Evolutionary conservation across 2,113 vertebrate genomes (phyloP), one percentile per base, ranked within the genome.

Genomic region (Leptobrachium ailaonicum): DNA sequence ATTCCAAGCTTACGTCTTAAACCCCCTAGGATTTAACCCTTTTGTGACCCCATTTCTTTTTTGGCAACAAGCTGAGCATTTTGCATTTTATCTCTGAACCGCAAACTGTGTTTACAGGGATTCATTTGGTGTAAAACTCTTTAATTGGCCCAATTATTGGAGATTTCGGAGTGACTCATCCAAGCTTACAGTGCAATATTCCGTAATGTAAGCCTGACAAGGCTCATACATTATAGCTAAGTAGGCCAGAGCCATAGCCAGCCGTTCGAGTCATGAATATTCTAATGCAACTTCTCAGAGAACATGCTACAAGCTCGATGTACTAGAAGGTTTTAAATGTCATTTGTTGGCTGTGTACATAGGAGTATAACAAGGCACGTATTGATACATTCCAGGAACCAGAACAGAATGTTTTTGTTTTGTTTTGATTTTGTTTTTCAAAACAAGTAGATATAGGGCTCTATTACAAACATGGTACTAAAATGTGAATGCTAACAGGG

Each of bases 71-170:
- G 8, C 4, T 4, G 47, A 50, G 47, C 8, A 50, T 69, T 77
- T 50, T 32, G 41, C 5, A 14, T 69, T 69, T 69, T 77, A 77
- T 77, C 50, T 77, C 8, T 58, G 50, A 69, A 69, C 47, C 53
- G 43, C 66, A 70, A 60, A 54, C 42, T 60, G 76, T 77, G 50
- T 71, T 13, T 70, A 62, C 66, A 10, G 42, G 76, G 54, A 77
- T 77, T 77, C 66, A 63, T 77, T 77, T 67, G 54, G 41, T 62
- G 75, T 77, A 77, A 77, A 77, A 64, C 47, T 77, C 60, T 77
- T 77, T 71, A 77, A 77, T 77, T 77, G 76, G 54, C 13, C 54
- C 66, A 70, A 77, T 77, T 77, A 77, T 77, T 77, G 53, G 67
- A 71, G 66, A 62, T 62, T 70, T 77, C 62, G 67, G 41, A 77